Base-by-base conservation (phyloP, 2,113 vertebrate genomes). In the Nibea coibor region DNA sequence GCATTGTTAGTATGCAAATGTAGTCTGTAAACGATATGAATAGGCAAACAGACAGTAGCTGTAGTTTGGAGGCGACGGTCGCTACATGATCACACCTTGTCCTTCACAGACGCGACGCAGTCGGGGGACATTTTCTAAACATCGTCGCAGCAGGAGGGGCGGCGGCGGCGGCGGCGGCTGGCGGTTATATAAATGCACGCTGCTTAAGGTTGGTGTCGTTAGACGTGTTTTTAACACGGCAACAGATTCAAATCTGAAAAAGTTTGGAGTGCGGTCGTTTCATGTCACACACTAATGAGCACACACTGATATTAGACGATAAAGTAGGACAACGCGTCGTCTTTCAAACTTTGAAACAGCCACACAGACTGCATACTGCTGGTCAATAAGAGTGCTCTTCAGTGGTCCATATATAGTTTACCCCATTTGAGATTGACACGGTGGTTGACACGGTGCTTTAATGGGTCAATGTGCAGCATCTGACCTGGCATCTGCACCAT, bases 1-100 rank as follows among this genome's bases (percentile, higher is more conserved):
- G 54, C 78, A 67, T 88, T 83, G 72, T 85, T 88, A 69, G 62
- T 75, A 91, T 86, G 90, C 78, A 90, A 90, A 91, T 87, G 69
- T 50, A 67, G 75, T 84, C 84, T 57, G 74, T 64, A 28, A 75
- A 76, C 77, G 45, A 81, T 73, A 83, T 78, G 83, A 83, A 88
- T 75, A 88, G 75, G 69, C 78, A 82, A 88, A 83, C 28, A 74
- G 14, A 87, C 65, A 66, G 56, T 39, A 83, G 72, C 59, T 68
- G 68, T 42, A 56, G 83, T 39, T 39, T 20, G 43, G 28, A 69
- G 77, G 35, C 15, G 4, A 39, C 57, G 65, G 79, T 76, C 39
- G 15, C 45, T 57, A 78, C 71, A 77, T 69, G 85, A 63, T 87
- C 53, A 66, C 43, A 82, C 64, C 72, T 65, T 65, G 69, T 74